Percentiles rank a stretch among this genome's conserved stretches.
Evolutionary conservation across 2,797 vertebrate species (phyloP).

Genomic region (Sebastes umbrosus): DNA sequence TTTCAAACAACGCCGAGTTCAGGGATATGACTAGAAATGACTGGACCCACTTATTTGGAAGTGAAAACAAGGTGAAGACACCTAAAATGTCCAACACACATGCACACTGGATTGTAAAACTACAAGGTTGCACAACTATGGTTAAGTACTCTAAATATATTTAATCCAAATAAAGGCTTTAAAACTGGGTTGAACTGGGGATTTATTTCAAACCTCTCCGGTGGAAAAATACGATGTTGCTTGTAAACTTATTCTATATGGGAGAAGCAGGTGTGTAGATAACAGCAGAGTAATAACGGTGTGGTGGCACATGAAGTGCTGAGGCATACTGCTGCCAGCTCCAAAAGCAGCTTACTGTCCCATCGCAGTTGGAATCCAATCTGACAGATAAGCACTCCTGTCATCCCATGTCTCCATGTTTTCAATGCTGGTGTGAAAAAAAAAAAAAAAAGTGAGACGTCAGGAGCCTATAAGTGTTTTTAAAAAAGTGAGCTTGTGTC

Average conservation of each 20-base stretch:
- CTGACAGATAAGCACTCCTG: slow-evolving; percentile 34
- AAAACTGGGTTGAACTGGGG: not conserved
- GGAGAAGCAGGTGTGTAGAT: slow-evolving; percentile 5
- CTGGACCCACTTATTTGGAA: not conserved
- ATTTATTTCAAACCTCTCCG: not conserved
- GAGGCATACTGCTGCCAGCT: slow-evolving; percentile 5
- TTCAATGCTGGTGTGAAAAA: slow-evolving; percentile 10
- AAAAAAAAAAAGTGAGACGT: not conserved
- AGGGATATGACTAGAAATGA: not conserved
- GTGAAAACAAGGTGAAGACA: not conserved
- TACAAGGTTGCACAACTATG: not conserved
- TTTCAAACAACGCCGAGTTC: not conserved
- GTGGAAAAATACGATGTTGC: not conserved
- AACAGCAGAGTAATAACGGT: slow-evolving; percentile 1
- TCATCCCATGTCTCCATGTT: slow-evolving; percentile 8
- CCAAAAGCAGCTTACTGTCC: slow-evolving; percentile 36
- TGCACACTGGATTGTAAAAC: not conserved
- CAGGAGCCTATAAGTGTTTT: not conserved
- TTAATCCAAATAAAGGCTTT: not conserved
- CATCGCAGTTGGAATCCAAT: slow-evolving; percentile 34
- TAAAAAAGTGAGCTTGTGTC: not conserved
- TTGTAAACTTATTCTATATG: not conserved
- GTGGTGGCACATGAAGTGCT: slow-evolving; percentile 5
- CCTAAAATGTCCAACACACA: not conserved
- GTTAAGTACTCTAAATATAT: not conserved